Evolutionary conservation across 2,113 vertebrate species (phyloP).

Genomic region (Microtus pennsylvanicus): DNA sequence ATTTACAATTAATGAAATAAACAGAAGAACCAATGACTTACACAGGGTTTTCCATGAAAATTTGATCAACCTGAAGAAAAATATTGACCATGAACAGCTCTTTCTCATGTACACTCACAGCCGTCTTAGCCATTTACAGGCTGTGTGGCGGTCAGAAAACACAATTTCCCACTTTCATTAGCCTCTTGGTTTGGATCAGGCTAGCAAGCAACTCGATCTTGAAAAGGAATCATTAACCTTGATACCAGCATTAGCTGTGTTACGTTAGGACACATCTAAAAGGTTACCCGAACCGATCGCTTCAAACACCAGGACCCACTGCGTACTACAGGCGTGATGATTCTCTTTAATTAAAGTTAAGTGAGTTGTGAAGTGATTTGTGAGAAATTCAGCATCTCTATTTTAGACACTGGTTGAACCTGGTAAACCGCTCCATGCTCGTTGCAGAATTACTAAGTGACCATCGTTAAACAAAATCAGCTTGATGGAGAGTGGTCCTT

Average conservation of each 20-base stretch:
- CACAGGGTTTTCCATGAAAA: conserved; percentile 59
- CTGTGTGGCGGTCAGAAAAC: conserved; percentile 48
- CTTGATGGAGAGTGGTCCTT: conserved; percentile 79
- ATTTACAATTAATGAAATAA: conserved; percentile 84
- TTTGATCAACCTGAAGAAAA: not conserved
- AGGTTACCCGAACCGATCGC: too few species aligned
- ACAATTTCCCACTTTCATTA: conserved; percentile 52
- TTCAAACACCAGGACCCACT: conserved; percentile 25
- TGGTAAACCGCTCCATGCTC: conserved; percentile 80
- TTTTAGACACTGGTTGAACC: conserved; percentile 84
- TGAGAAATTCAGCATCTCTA: conserved; percentile 77
- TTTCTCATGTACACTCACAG: conserved; percentile 53
- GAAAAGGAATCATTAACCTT: conserved; percentile 56
- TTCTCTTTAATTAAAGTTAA: conserved; percentile 82
- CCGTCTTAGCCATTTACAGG: not conserved
- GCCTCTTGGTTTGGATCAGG: conserved; percentile 35
- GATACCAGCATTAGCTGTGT: not conserved
- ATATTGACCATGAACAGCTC: conserved; percentile 12
- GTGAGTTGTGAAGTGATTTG: conserved; percentile 79
- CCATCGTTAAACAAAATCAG: conserved; percentile 81
- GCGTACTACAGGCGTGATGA: conserved; percentile 80
- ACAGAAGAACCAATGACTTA: conserved; percentile 70
- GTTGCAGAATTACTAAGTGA: conserved; percentile 83
- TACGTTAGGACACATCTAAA: too few species aligned
- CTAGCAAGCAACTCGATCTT: conserved; percentile 33